Evolutionary conservation across 2,888 invertebrate genomes (phyloP), one percentile per base, ranked within the genome.

Genomic region (Agonopterix subpropinquella): DNA sequence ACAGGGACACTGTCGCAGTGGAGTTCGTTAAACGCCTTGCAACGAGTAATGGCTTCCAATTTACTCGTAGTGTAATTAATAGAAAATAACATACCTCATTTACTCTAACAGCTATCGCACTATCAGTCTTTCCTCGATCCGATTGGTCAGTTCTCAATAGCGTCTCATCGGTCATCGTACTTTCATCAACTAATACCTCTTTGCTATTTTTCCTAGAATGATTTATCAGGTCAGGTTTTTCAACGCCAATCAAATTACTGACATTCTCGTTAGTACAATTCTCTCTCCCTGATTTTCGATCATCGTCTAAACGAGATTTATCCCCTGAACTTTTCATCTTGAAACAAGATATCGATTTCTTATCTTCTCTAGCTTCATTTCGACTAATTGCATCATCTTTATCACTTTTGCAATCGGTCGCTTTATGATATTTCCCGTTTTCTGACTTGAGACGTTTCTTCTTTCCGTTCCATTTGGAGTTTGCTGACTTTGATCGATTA

Each of bases 321-420:
- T 79, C 77, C 58, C 80, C 79, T 5, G 79, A 73, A 70, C 73
- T 78, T 79, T 83, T 86, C 57, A 85, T 83, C 82, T 87, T 88
- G 67, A 88, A 88, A 73, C 88, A 88, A 59, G 83, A 84, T 72
- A 82, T 77, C 55, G 85, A 79, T 73, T 76, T 84, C 65, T 82
- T 84, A 67, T 82, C 81, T 62, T 78, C 78, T 58, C 71, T 84
- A 54, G 70, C 77, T 59, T 77, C 78, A 44, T 74, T 73, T 55
- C 81, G 77, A 56, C 74, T 80, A 70, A 78, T 77, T 70, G 72
- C 69, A 67, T 76, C 70, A 65, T 70, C 72, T 64, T 77, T 77
- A 65, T 79, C 75, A 63, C 62, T 60, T 64, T 74, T 70, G 39
- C 53, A 62, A 57, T 74, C 73, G 28, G 28, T 28, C 28, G 28